Conservation (phyloP, 2,888 invertebrate species). For the Gisinianus flammeolus region DNA sequence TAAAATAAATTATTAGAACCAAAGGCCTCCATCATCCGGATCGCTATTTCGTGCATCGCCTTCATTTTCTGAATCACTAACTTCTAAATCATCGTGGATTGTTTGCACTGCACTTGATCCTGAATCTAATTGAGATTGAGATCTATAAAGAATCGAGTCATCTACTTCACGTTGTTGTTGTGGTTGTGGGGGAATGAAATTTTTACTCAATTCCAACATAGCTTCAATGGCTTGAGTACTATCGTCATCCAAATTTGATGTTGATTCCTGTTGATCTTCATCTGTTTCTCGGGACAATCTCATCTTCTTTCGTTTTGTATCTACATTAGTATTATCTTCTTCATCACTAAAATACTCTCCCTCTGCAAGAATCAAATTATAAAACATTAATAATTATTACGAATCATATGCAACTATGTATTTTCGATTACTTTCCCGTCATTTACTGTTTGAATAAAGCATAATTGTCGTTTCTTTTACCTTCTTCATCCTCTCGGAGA, state of each 20-base stretch:
- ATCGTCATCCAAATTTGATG: slow-evolving; percentile 65
- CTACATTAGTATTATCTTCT: slow-evolving; percentile 40
- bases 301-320: slow-evolving; percentile 24
- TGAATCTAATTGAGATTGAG: not conserved
- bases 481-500: slow-evolving; percentile 41
- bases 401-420: too few species aligned
- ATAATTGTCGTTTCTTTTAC: slow-evolving; percentile 13
- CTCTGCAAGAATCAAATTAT: slow-evolving; percentile 27
- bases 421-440: too few species aligned
- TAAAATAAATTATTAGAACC: not conserved
- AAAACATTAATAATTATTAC: too few species aligned
- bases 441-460: not conserved
- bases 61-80: slow-evolving; percentile 79
- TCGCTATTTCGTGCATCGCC: slow-evolving; percentile 52
- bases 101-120: slow-evolving; percentile 31
- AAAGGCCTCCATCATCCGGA: slow-evolving; percentile 29
- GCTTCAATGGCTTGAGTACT: slow-evolving; percentile 65
- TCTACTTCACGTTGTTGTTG: not conserved
- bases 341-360: slow-evolving; percentile 59
- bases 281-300: slow-evolving; percentile 8
- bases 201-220: slow-evolving; percentile 61
- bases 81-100: slow-evolving; percentile 70
- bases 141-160: not conserved
- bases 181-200: not conserved
- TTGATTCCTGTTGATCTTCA: slow-evolving; percentile 33